phyloP scores from a whole-genome alignment of 2,797 vertebrate genomes.

The Propithecus perrieri region DNA sequence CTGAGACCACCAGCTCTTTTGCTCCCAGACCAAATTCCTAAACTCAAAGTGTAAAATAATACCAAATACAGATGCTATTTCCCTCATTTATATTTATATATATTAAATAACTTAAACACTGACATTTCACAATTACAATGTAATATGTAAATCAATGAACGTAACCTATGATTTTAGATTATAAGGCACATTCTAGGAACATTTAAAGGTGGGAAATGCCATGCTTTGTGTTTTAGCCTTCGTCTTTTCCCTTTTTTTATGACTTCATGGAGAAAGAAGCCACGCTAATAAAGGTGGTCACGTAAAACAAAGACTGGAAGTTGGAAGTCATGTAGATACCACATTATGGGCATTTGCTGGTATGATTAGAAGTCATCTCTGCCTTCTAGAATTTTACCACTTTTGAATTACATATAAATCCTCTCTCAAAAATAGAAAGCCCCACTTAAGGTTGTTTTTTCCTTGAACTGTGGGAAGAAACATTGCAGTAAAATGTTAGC shows the following conservation, averaged over 20 bases:
- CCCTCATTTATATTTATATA: not conserved
- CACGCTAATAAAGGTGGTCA: not conserved
- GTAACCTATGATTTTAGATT: not conserved
- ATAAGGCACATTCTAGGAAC: not conserved
- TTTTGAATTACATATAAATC: conserved; percentile 23
- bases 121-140: not conserved
- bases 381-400: not conserved
- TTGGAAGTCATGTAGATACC: not conserved
- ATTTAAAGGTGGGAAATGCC: not conserved
- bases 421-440: not conserved
- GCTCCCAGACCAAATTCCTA: not conserved
- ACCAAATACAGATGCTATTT: not conserved
- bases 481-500: not conserved
- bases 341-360: not conserved
- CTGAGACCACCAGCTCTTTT: not conserved
- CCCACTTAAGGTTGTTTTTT: not conserved
- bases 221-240: not conserved
- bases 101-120: not conserved
- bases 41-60: not conserved
- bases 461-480: not conserved
- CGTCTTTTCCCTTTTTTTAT: not conserved
- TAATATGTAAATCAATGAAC: not conserved
- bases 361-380: not conserved
- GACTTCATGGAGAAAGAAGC: not conserved
- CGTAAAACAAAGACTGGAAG: not conserved